phyloP scores from a whole-genome alignment of 2,888 invertebrate genomes.

The Darwinula stevensoni region DNA sequence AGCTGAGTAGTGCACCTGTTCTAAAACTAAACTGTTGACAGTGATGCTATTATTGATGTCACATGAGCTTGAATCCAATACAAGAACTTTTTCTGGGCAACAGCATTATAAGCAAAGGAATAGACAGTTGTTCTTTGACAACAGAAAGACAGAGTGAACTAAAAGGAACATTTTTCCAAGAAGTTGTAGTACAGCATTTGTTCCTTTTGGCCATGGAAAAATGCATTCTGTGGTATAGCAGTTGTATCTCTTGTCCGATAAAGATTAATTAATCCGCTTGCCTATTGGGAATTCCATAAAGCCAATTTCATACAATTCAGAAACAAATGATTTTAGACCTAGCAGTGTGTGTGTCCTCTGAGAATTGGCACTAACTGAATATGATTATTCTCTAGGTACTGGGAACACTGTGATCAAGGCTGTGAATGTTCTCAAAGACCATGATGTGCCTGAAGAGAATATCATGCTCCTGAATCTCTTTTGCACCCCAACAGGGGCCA shows the following conservation, averaged over 20 bases:
- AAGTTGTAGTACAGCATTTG: no score
- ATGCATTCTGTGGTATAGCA: no score
- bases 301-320: slow-evolving; percentile 4
- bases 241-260: background rate
- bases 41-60: no score
- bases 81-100: no score
- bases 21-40: no score
- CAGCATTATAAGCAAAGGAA: no score
- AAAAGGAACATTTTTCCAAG: background rate
- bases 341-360: slow-evolving; percentile 4
- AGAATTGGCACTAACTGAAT: background rate
- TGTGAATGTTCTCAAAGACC: slow-evolving; percentile 71
- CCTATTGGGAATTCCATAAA: slow-evolving; percentile 5
- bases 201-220: no score
- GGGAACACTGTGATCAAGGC: slow-evolving; percentile 89
- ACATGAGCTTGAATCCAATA: no score
- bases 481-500: slow-evolving; percentile 70
- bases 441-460: slow-evolving; percentile 70
- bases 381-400: slow-evolving; percentile 30
- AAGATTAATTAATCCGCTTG: slow-evolving; percentile 1
- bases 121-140: no score
- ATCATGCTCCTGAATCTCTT: slow-evolving; percentile 93
- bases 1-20: no score
- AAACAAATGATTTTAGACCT: slow-evolving; percentile 4
- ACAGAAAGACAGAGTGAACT: no score